Conservation (phyloP, 2,113 vertebrate species). For the Pituophis catenifer region DNA sequence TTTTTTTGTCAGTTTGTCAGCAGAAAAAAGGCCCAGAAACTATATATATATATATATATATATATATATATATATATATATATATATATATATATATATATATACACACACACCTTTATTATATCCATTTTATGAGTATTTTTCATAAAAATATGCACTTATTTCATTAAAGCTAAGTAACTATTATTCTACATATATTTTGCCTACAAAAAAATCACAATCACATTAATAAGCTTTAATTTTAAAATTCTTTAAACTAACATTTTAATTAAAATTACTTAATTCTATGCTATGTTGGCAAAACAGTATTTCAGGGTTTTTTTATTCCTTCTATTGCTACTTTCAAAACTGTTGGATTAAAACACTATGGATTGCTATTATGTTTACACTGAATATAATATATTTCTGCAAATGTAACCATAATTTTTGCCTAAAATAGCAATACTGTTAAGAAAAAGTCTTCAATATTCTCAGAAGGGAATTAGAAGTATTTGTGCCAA, state of each 20-base stretch:
- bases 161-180: slow-evolving; percentile 37
- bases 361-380: slow-evolving; percentile 35
- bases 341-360: slow-evolving; percentile 39
- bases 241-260: slow-evolving; percentile 38
- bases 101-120: not conserved
- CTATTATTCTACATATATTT: slow-evolving; percentile 48
- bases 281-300: slow-evolving; percentile 36
- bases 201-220: slow-evolving; percentile 47
- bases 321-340: slow-evolving; percentile 32
- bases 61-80: too few relatives aligned
- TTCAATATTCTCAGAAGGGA: slow-evolving; percentile 9
- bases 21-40: too few relatives aligned
- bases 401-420: slow-evolving; percentile 17
- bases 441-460: not conserved
- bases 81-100: too few relatives aligned
- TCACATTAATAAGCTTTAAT: slow-evolving; percentile 46
- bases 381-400: slow-evolving; percentile 30
- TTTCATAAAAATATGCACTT: slow-evolving; percentile 40
- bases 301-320: not conserved
- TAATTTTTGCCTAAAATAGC: slow-evolving; percentile 7
- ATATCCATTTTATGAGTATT: slow-evolving; percentile 19
- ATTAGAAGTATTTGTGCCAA: slow-evolving; percentile 21
- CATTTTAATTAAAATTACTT: slow-evolving; percentile 25
- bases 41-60: too few relatives aligned
- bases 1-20: too few relatives aligned